Evolutionary conservation across 2,113 vertebrate genomes (phyloP).

Genomic region (Rhinolophus sinicus): DNA sequence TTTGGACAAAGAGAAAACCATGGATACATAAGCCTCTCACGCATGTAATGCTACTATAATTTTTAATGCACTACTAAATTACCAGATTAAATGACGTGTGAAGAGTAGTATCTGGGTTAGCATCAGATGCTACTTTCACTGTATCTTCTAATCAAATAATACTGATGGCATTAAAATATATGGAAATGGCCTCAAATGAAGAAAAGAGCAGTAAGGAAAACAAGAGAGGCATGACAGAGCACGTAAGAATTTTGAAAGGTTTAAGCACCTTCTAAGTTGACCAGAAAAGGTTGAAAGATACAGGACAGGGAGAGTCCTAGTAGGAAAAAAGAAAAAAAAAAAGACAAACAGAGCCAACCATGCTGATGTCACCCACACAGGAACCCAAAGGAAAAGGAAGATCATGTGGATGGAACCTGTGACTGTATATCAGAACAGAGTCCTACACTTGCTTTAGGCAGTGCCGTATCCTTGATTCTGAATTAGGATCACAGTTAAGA

Average conservation of each 20-base stretch:
- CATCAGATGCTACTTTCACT: not conserved
- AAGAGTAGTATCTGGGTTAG: not conserved
- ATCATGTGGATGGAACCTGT: accelerated
- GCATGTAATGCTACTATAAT: not conserved
- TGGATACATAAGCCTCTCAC: not conserved
- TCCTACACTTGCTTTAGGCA: not conserved
- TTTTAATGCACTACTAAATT: not conserved
- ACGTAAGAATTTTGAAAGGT: not conserved
- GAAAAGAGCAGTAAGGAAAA: not conserved
- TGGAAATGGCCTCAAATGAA: not conserved
- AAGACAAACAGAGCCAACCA: accelerated
- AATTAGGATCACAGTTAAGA: not conserved
- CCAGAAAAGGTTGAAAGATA: not conserved
- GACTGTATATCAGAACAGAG: not conserved
- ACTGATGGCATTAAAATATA: not conserved
- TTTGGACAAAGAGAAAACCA: not conserved
- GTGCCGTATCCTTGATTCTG: accelerated
- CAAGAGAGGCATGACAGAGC: not conserved
- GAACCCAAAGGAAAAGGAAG: not conserved
- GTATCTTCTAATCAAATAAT: not conserved
- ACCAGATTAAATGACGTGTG: not conserved
- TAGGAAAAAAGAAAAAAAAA: not conserved
- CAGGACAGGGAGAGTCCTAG: not conserved
- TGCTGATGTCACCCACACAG: not conserved
- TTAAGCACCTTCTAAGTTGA: not conserved